Evolutionary conservation across 2,113 vertebrate genomes (phyloP).

Genomic region (Microtus oregoni): DNA sequence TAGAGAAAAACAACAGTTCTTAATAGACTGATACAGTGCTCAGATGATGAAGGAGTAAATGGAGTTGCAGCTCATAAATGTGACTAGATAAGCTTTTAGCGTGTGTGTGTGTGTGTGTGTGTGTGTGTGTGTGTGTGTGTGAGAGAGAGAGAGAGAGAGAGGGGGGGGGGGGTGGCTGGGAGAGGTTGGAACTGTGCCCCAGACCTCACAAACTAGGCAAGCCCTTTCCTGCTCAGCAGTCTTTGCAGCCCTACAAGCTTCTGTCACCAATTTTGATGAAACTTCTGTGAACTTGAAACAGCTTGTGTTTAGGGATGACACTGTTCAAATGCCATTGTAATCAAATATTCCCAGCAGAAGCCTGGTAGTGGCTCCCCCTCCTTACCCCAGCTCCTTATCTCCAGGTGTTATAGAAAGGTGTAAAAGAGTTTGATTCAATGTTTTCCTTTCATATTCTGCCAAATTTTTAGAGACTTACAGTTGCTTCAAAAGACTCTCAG

Average conservation of each 20-base stretch:
- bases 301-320: not conserved
- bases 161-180: too few relatives aligned
- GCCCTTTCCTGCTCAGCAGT: not conserved
- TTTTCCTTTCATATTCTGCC: not conserved
- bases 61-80: not conserved
- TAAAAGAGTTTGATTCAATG: not conserved
- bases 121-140: too few relatives aligned
- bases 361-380: rapidly evolving
- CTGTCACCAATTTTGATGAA: not conserved
- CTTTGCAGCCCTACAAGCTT: not conserved
- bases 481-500: not conserved
- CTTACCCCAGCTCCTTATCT: not conserved
- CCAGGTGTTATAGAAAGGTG: not conserved
- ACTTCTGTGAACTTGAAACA: not conserved
- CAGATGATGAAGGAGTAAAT: not conserved
- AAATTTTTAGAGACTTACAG: not conserved
- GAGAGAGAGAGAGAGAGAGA: too few relatives aligned
- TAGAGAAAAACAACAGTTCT: not conserved
- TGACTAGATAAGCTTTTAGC: not conserved
- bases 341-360: not conserved
- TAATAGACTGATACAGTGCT: not conserved
- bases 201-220: not conserved
- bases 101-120: not conserved
- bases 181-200: not conserved
- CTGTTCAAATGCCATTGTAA: not conserved